phyloP scores from a whole-genome alignment of 2,113 vertebrate genomes.

The Larimichthys crocea region DNA sequence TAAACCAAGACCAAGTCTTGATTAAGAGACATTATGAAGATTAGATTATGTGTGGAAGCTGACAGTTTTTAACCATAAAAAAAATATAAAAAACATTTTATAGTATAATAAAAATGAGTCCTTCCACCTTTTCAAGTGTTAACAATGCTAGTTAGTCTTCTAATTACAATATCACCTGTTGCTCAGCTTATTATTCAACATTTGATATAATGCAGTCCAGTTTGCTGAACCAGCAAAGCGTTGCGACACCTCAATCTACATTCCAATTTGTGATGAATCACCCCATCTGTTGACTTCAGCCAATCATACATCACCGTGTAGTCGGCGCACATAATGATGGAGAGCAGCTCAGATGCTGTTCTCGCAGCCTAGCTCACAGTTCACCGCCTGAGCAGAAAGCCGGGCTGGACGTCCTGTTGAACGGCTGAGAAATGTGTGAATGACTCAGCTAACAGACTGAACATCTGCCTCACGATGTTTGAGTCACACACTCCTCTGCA shows the following conservation, averaged over 20 bases:
- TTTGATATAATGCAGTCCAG: background rate
- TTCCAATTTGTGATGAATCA: conserved; percentile 37
- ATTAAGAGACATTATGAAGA: background rate
- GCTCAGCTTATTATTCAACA: background rate
- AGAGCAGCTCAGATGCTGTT: conserved; percentile 7
- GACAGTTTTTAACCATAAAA: background rate
- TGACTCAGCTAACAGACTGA: too few species aligned
- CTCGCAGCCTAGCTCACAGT: conserved; percentile 38
- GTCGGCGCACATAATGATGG: conserved; percentile 32
- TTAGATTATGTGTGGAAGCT: too few species aligned
- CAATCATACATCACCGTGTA: conserved; percentile 35
- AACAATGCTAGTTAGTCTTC: background rate
- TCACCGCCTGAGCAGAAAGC: conserved; percentile 9
- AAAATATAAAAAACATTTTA: background rate
- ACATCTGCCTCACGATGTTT: background rate
- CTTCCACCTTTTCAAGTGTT: background rate
- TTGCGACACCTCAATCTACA: conserved; percentile 15
- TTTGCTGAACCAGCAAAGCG: conserved; percentile 33
- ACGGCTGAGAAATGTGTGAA: background rate
- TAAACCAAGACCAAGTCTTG: background rate
- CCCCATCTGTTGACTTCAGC: conserved; percentile 27
- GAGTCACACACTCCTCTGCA: background rate
- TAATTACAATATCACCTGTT: background rate
- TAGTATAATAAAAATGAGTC: background rate
- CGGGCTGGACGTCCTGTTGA: background rate